Conservation (phyloP, 2,888 invertebrate genomes). For the Tetramorium bicarinatum region DNA sequence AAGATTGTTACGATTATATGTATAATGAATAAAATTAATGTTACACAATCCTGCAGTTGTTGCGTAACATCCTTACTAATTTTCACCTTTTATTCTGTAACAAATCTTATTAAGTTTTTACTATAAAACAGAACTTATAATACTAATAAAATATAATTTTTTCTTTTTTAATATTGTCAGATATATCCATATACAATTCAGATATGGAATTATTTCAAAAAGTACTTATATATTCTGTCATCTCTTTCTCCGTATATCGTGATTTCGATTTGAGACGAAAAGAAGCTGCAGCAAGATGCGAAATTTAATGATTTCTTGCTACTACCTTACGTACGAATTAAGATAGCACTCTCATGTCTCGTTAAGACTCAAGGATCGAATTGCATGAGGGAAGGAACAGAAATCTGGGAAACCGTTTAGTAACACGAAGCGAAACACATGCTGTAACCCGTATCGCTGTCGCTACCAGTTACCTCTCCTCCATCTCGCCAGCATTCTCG, state of each 20-base stretch:
- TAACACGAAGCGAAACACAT: constrained; percentile 79
- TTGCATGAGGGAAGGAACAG: constrained; percentile 74
- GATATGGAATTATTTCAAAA: background rate
- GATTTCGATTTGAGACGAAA: constrained; percentile 6
- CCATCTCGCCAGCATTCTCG: constrained; percentile 61
- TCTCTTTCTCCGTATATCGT: background rate
- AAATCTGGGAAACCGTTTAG: constrained; percentile 80
- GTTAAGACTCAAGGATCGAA: constrained; percentile 70
- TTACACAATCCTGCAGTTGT: constrained; percentile 13
- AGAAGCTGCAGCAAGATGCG: background rate
- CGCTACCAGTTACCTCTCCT: constrained; percentile 49
- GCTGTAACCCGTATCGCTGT: constrained; percentile 61
- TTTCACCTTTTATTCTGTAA: background rate
- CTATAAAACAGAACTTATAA: background rate
- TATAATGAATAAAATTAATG: constrained; percentile 8
- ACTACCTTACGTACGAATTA: constrained; percentile 39
- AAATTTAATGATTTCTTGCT: constrained; percentile 45
- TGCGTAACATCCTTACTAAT: background rate
- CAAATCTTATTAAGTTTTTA: background rate
- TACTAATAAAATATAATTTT: background rate
- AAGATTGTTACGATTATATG: background rate
- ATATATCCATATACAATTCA: background rate
- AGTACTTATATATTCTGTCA: background rate
- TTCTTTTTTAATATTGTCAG: background rate
- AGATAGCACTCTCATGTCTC: constrained; percentile 44